Conservation (phyloP, 2,113 vertebrate species). For the Lophotis ruficrista region DNA sequence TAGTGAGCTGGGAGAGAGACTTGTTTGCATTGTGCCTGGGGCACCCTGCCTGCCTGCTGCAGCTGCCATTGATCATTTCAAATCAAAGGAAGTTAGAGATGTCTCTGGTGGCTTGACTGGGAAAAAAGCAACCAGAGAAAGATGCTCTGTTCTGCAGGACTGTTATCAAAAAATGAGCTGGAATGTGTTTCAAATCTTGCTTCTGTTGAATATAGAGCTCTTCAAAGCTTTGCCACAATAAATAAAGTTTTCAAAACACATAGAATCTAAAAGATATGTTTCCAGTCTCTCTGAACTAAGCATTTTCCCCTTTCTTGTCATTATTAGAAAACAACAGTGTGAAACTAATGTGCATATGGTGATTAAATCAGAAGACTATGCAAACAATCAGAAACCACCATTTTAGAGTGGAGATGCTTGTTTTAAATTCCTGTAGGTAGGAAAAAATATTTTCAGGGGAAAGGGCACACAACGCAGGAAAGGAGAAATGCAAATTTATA, state of each 20-base stretch:
- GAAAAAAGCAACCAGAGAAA: slow-evolving; percentile 45
- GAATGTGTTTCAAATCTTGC: slow-evolving; percentile 67
- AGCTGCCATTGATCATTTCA: slow-evolving; percentile 78
- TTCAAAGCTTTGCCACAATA: slow-evolving; percentile 68
- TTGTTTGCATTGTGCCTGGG: slow-evolving; percentile 69
- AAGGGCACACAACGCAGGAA: not conserved
- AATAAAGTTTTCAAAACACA: slow-evolving; percentile 76
- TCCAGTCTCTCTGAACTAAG: slow-evolving; percentile 57
- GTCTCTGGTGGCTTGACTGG: slow-evolving; percentile 63
- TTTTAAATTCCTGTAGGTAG: not conserved
- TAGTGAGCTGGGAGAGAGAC: slow-evolving; percentile 48
- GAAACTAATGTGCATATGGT: not conserved
- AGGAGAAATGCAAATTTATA: not conserved
- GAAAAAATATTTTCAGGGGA: not conserved
- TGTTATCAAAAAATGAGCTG: slow-evolving; percentile 60
- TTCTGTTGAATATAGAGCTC: slow-evolving; percentile 60
- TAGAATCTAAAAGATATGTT: slow-evolving; percentile 39
- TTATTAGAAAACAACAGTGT: slow-evolving; percentile 1
- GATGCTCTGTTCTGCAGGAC: slow-evolving; percentile 70
- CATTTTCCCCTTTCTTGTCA: not conserved
- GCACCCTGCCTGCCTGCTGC: slow-evolving; percentile 64
- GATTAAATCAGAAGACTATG: not conserved
- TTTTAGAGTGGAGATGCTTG: not conserved
- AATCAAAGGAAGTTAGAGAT: slow-evolving; percentile 75
- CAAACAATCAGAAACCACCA: not conserved